A percentile compares a stretch with the other conserved stretches of the same genome.
Conservation (phyloP, 2,797 vertebrate genomes). For the Centroberyx gerrardi region DNA sequence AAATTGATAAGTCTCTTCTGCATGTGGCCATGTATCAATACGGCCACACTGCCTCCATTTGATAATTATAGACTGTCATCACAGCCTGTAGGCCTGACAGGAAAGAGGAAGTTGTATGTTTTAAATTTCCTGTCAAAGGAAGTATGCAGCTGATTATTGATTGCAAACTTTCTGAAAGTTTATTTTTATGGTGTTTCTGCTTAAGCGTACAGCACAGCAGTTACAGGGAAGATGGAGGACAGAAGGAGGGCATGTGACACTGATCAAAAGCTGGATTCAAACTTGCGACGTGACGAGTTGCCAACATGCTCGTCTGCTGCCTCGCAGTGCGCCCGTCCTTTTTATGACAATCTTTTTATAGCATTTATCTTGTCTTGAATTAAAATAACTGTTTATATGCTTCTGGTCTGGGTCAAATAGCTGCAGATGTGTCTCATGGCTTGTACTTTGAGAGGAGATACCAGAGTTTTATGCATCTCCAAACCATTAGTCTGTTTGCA, state of each 20-base stretch:
- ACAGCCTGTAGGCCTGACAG: neutral
- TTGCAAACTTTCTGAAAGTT: constrained; percentile 17
- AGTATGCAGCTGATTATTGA: constrained; percentile 24
- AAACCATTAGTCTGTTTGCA: too few species aligned
- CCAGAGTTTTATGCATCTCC: too few species aligned
- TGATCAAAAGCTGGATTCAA: too few species aligned
- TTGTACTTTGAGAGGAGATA: too few species aligned
- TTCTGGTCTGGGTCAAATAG: neutral
- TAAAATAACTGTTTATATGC: neutral
- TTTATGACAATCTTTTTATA: too few species aligned
- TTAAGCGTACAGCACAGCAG: neutral
- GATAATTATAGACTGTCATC: neutral
- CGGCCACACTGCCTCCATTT: neutral
- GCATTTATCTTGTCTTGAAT: neutral
- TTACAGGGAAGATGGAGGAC: too few species aligned
- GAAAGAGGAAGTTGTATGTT: constrained; percentile 59
- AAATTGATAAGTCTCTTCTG: neutral
- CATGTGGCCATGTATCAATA: too few species aligned
- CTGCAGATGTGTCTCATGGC: neutral
- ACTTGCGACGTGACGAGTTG: too few species aligned
- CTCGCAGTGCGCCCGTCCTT: too few species aligned
- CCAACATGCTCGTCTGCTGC: too few species aligned
- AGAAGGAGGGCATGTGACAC: too few species aligned
- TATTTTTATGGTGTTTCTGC: constrained; percentile 30
- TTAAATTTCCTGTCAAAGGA: constrained; percentile 48